Evolutionary conservation across 2,888 invertebrate species (phyloP), one percentile per base, ranked within the genome.

Genomic region (Dastarcus helophoroides): DNA sequence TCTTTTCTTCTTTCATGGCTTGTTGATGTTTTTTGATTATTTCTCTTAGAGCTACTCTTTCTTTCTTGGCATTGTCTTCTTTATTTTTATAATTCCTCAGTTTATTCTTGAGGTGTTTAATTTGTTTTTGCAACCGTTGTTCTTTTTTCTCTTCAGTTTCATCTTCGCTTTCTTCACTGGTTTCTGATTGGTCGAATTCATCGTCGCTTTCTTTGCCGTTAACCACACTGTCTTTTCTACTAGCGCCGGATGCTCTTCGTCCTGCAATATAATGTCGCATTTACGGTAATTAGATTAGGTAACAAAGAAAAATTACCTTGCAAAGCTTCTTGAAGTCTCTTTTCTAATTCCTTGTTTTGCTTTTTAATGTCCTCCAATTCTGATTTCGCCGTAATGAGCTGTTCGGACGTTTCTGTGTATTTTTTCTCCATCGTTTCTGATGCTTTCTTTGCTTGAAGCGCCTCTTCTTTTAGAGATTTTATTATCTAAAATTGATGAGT

Each of bases 401-500:
- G 74, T 51, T 83, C 82, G 7, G 79, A 78, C 1, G 79, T 76
- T 41, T 73, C 69, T 35, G 79, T 73, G 54, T 78, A 86, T 55
- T 83, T 81, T 51, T 76, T 78, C 49, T 89, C 85, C 46, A 85
- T 68, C 50, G 80, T 79, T 51, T 86, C 83, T 0, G 82, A 79
- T 5, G 76, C 76, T 50, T 79, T 79, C 46, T 81, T 76, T 0
- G 84, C 79, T 46, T 79, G 76, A 27, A 79, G 77, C 1, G 79
- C 79, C 58, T 84, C 84, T 46, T 71, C 65, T 56, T 80, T 82
- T 29, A 86, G 64, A 33, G 72, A 74, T 42, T 71, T 71, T 0
- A 80, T 72, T 22, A 81, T 40, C 54, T 58, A 31, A 19, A 39
- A 36, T n/a, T 3, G 28, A 16, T 19, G n/a, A 11, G n/a, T n/a